phyloP scores from a whole-genome alignment of 35 echinoderm and acorn worm species.

The Patiria miniata region DNA sequence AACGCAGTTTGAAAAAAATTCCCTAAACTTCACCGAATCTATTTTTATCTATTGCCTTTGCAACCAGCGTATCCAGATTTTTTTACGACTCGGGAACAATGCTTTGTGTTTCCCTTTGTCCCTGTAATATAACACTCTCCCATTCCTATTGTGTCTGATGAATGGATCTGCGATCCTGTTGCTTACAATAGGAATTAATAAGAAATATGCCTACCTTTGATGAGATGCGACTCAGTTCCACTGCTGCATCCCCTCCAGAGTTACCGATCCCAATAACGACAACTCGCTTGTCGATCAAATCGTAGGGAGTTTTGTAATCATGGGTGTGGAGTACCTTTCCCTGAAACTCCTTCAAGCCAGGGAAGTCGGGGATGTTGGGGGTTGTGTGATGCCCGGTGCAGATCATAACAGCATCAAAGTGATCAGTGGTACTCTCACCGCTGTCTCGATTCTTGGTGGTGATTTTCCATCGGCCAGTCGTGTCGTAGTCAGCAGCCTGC shows the following conservation, averaged over 20 bases:
- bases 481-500: conserved; percentile 62
- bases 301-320: conserved; percentile 59
- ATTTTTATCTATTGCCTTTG: too few species aligned
- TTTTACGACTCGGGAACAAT: too few species aligned
- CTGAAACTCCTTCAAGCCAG: conserved; percentile 69
- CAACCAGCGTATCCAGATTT: too few species aligned
- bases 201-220: conserved; percentile 33
- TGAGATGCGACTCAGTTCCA: conserved; percentile 59
- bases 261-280: conserved; percentile 80
- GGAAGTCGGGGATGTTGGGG: conserved; percentile 63
- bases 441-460: conserved; percentile 28
- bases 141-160: too few species aligned
- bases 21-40: too few species aligned
- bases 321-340: conserved; percentile 78
- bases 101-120: too few species aligned
- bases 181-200: too few species aligned
- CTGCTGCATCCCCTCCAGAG: conserved; percentile 86
- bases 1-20: too few species aligned
- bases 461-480: conserved; percentile 63
- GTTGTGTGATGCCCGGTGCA: conserved; percentile 81
- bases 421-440: conserved; percentile 25
- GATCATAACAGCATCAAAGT: conserved; percentile 74
- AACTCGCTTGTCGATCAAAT: conserved; percentile 69
- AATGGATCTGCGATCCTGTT: too few species aligned
- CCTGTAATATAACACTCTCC: too few species aligned